A percentile compares a stretch with the other conserved stretches of the same genome.
phyloP scores from a whole-genome alignment of 2,888 invertebrate species.

The Pachymerium ferrugineum region DNA sequence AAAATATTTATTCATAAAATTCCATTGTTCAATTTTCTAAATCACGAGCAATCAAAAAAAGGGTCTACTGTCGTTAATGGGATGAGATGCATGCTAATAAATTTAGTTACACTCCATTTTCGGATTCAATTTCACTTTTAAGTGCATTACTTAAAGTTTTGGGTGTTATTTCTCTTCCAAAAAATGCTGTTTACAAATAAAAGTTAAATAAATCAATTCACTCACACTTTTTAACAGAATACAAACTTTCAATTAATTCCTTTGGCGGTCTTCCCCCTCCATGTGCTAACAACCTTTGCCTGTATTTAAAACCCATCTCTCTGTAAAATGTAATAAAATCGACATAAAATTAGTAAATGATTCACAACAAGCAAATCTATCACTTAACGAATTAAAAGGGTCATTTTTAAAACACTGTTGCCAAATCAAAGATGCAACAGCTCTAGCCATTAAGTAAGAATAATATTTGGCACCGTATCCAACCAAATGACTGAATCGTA shows the following conservation, averaged over 20 bases:
- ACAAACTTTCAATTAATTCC: slow-evolving; percentile 55
- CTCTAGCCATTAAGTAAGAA: slow-evolving; percentile 90
- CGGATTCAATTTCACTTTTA: slow-evolving; percentile 49
- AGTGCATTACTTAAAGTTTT: slow-evolving; percentile 72
- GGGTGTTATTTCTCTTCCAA: slow-evolving; percentile 70
- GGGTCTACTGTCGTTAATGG: no score
- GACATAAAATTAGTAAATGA: background rate
- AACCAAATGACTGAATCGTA: slow-evolving; percentile 90
- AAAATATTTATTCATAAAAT: background rate
- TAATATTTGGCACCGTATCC: slow-evolving; percentile 99
- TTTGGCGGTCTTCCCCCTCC: slow-evolving; percentile 83
- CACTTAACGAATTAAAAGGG: slow-evolving; percentile 56
- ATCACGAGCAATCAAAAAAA: no score
- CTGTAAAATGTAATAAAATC: slow-evolving; percentile 47
- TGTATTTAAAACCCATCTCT: slow-evolving; percentile 69
- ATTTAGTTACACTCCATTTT: no score
- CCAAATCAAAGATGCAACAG: slow-evolving; percentile 91
- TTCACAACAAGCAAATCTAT: background rate
- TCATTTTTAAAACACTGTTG: slow-evolving; percentile 71
- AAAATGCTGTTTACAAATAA: slow-evolving; percentile 56
- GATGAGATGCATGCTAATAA: no score
- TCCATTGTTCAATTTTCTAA: no score
- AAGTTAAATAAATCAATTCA: background rate
- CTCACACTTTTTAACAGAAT: background rate
- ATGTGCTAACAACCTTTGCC: slow-evolving; percentile 69